Base-by-base conservation (phyloP, 2,888 invertebrate species). In the Siphlonurus alternatus region DNA sequence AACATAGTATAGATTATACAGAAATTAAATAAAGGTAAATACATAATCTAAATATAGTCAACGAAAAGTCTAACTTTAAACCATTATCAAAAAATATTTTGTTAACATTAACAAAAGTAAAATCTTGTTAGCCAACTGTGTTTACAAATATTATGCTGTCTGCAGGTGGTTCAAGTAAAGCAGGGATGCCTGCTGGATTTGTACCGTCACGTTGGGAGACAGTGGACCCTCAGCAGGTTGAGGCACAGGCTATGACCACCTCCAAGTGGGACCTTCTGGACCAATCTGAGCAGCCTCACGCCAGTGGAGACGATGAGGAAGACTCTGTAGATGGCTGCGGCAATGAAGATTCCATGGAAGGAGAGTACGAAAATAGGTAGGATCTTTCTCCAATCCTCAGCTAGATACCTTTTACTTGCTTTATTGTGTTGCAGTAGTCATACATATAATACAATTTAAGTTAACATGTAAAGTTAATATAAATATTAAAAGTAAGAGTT, bases 181-280 rank as follows among this genome's bases (percentile, higher is more conserved):
- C n/a, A n/a, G n/a, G n/a, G 67, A 72, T 75, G 25, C 81, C 82
- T 66, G 84, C 85, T 1, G 85, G 84, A 18, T 93, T 96, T 78
- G 87, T 93, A 65, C 89, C 91, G 7, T 95, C 95, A 1, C 91
- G 93, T 75, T 98, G 97, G 97, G 96, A 98, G 81, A 89, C 89
- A 59, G 90, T 98, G 23, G 95, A 96, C 77, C 92, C 93, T 23
- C 86, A 88, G 70, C 85, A 88, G 74, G 80, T 85, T 5, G 89
- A 89, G 74, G 87, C 85, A 2, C 85, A 86, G 75, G 91, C 91
- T 5, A 88, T 91, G 81, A 89, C 88, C 1, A 90, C 90, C 0
- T 89, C 89, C 70, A 92, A 92, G 74, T 93, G 92, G 92, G 92
- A 93, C 73, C 79, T 86, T 60, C 75, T 91, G 62, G 90, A 87